Base-by-base conservation (phyloP, 2,888 invertebrate genomes). In the Sturmia bella region DNA sequence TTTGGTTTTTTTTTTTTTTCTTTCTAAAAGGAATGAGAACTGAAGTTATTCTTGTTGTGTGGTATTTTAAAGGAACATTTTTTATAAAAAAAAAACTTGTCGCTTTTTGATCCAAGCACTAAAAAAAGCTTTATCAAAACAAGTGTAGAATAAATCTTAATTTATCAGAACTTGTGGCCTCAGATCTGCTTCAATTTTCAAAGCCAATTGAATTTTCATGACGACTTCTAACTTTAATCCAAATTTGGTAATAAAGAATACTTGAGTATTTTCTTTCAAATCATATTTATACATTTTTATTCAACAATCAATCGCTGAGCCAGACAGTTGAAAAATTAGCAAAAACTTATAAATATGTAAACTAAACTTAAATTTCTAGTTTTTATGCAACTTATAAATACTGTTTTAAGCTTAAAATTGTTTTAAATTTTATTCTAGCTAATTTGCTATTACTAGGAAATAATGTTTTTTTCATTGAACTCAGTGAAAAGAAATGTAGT, bases 41-140 rank as follows among this genome's bases (percentile, higher is more conserved):
- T 56, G 45, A 37, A 50, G 39, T 41, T 77, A 77, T 74, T 78
- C 82, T 78, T 75, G 69, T 48, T 82, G 82, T 77, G 81, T 81
- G 81, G 78, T 37, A 79, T 73, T 59, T 52, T 24, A 9, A 63
- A 56, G 21, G 37, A 45, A 43, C 32, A 61, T 61, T 61, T 39
- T n/a, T 52, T 32, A 15, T 13, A 59, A 21, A 21, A 6, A 17
- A 19, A 6, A 19, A 21, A 6, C 17, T 4, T 27, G 5, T 4
- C 13, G 5, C 21, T 41, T 41, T 15, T 64, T 17, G 41, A 13
- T 9, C 9, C 19, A 1, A 59, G 32, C 11, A 59, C 11, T 15
- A 2, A 21, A n/a, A n/a, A n/a, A n/a, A 21, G 32, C 32, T 7
- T 5, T 9, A 15, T n/a, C 9, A 59, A 19, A 21, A 15, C 7